Conservation (phyloP, 2,113 vertebrate species). For the Passer montanus region DNA sequence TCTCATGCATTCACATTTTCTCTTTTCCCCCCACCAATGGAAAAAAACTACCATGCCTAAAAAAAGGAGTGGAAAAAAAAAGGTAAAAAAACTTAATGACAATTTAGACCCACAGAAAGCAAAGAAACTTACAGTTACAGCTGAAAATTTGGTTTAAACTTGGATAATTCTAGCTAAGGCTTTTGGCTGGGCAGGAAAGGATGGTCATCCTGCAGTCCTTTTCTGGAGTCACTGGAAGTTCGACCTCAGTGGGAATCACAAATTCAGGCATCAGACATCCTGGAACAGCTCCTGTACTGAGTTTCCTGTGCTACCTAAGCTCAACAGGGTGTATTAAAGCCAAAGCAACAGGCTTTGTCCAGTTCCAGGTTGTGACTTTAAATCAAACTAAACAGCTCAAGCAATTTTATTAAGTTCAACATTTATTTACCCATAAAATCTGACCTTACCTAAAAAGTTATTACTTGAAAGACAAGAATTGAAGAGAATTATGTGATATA, state of each 20-base stretch:
- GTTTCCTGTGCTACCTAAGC: slow-evolving; percentile 8
- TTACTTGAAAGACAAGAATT: not conserved
- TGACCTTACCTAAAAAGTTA: not conserved
- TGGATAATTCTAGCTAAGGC: not conserved
- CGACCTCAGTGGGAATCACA: not conserved
- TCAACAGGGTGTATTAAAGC: not conserved
- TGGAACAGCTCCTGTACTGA: not conserved
- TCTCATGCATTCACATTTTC: not conserved
- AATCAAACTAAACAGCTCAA: not conserved
- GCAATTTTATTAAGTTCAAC: not conserved
- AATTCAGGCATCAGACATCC: not conserved
- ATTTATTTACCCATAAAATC: not conserved
- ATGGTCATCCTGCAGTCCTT: not conserved
- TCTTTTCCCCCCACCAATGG: not conserved
- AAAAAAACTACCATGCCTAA: not conserved
- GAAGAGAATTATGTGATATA: not conserved
- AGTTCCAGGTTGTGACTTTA: not conserved
- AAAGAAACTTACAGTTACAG: not conserved
- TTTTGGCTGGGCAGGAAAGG: not conserved
- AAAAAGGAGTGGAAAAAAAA: not conserved
- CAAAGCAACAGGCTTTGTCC: slow-evolving; percentile 30
- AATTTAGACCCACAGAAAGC: not conserved
- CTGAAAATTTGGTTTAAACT: not conserved
- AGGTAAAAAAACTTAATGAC: not conserved
- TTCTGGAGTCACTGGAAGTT: not conserved